A percentile compares a stretch with the other conserved stretches of the same genome.
phyloP scores from a whole-genome alignment of 2,797 vertebrate species.

The Dermochelys coriacea region DNA sequence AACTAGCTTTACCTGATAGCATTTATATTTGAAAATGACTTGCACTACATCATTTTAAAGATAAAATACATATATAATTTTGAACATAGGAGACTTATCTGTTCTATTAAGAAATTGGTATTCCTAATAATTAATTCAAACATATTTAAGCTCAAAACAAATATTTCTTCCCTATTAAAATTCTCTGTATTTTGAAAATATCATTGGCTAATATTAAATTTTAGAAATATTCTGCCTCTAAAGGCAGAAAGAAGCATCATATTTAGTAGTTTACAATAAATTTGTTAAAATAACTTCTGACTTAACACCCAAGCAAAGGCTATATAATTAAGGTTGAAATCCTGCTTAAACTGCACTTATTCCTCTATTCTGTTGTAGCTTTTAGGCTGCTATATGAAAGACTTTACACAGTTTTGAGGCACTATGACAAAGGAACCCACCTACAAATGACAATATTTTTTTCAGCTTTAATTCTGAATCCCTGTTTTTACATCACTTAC shows the following conservation, averaged over 20 bases:
- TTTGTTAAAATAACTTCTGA: conserved; percentile 8
- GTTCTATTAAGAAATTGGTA: not conserved
- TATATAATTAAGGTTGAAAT: not conserved
- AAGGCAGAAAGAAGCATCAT: not conserved
- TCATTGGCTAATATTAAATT: not conserved
- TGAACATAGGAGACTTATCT: not conserved
- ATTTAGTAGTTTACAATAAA: not conserved
- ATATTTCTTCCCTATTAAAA: not conserved
- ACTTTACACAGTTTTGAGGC: not conserved
- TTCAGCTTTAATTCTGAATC: not conserved
- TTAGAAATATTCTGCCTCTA: not conserved
- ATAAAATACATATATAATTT: not conserved
- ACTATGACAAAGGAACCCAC: not conserved
- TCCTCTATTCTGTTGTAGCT: not conserved
- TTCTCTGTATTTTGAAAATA: not conserved
- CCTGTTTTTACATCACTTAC: not conserved
- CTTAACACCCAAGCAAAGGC: not conserved
- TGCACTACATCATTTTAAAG: not conserved
- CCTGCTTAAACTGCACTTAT: not conserved
- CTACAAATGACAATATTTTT: not conserved
- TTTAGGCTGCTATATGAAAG: not conserved
- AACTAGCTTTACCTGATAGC: conserved; percentile 12
- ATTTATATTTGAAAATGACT: conserved; percentile 9
- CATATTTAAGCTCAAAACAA: not conserved
- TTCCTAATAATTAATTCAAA: not conserved